Base-by-base conservation (phyloP, 2,797 vertebrate species). In the Sebastes miniatus region DNA sequence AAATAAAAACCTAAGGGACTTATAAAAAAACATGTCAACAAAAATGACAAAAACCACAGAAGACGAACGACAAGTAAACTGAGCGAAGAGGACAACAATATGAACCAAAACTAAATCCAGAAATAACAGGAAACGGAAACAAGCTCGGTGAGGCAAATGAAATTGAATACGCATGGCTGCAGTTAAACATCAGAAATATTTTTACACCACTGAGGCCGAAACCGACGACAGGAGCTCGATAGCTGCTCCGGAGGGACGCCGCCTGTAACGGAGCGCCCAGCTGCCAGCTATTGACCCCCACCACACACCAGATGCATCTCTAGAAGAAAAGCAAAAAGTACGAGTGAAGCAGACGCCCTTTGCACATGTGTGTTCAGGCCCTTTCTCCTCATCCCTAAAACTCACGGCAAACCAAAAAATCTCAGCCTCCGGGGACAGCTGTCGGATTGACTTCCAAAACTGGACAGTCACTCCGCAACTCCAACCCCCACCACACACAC, bases 241-340 rank as follows among this genome's bases (percentile, higher is more conserved):
- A 84, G 66, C 69, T 68, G 71, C 84, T 90, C 83, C 52, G 16
- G 76, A 85, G 86, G 83, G 88, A 87, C 24, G 57, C 76, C 75
- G 90, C 79, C 80, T 88, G 90, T 81, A 90, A 93, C 85, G 66
- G 76, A 87, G 87, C 77, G 84, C 81, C 88, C 90, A 88, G 89
- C 92, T 90, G 89, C 86, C 88, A 88, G 90, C 73, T 89, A 92
- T 90, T 92, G 92, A 91, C 90, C 89, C 54, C 79, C 32, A 54
- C 67, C 39, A 16, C 39, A 62, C 69, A 87, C 77, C 89, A 91
- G 86, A 90, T 86, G 87, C 76, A 88, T 88, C 75, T 89, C 81
- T 64, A 14, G 68, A 78, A 87, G 79, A 84, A 89, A 73, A 73
- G 62, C 24, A 76, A 81, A 81, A 83, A 50, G 70, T 81, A 57